These are phyloP conservation scores for Salminus brasiliensis DNA, from an alignment of 2,113 vertebrate genomes.

Conservation along the genomic window DNA sequence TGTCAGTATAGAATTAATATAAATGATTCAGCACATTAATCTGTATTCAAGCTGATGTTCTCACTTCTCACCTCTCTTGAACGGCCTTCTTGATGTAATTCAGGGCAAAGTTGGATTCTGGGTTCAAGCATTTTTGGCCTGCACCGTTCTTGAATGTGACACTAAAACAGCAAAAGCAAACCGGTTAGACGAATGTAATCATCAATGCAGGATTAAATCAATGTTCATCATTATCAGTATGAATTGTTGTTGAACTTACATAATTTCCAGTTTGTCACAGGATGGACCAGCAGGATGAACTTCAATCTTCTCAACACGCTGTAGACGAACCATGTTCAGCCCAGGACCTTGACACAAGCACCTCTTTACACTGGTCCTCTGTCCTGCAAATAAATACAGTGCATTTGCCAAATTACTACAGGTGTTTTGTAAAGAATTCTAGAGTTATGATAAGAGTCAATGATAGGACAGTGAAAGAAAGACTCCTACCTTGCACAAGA, in stretches of 20 bases:
- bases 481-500: background rate
- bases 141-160: conserved; percentile 45
- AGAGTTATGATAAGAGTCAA: background rate
- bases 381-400: conserved; percentile 15
- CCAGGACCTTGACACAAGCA: conserved; percentile 43
- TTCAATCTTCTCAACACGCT: conserved; percentile 39
- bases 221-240: too few species aligned
- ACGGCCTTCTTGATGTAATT: too few species aligned
- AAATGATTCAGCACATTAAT: too few species aligned
- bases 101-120: background rate
- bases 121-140: conserved; percentile 36
- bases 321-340: background rate
- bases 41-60: too few species aligned
- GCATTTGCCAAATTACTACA: too few species aligned
- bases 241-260: conserved; percentile 29
- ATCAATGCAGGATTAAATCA: too few species aligned
- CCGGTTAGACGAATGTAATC: too few species aligned
- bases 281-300: conserved; percentile 34
- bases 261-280: conserved; percentile 44
- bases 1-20: too few species aligned
- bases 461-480: background rate
- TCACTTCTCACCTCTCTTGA: too few species aligned
- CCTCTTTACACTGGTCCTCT: conserved; percentile 13
- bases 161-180: conserved; percentile 24
- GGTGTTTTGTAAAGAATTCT: too few species aligned